Conservation (phyloP, 2,888 invertebrate genomes). For the Drosophila prostipennis region DNA sequence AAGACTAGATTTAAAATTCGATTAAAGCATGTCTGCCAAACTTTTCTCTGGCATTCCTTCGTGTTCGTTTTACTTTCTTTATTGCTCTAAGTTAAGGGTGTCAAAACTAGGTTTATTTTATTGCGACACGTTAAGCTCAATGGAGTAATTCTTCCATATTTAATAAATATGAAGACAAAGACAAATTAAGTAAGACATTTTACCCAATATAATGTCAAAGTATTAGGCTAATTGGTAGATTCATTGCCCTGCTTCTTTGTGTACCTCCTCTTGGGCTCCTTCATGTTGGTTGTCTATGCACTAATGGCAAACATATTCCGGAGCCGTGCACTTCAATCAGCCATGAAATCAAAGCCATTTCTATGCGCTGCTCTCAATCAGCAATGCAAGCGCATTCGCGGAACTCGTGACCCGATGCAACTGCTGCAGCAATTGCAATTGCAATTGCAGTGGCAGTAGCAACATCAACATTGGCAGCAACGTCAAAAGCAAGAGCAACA, state of each 20-base stretch:
- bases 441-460: constrained; percentile 12
- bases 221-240: constrained; percentile 3
- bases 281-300: neutral
- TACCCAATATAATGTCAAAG: neutral
- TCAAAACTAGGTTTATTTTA: neutral
- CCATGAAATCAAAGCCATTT: constrained; percentile 44
- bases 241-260: neutral
- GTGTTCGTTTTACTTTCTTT: neutral
- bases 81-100: neutral
- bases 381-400: constrained; percentile 32
- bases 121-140: neutral
- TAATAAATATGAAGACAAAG: too few relatives aligned
- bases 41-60: neutral
- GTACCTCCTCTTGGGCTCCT: neutral
- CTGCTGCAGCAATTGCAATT: constrained; percentile 5
- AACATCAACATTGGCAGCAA: constrained; percentile 1
- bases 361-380: constrained; percentile 36
- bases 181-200: neutral
- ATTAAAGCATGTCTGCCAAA: neutral
- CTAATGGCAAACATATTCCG: constrained; percentile 3
- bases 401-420: constrained; percentile 28
- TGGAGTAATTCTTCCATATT: neutral
- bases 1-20: neutral
- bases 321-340: constrained; percentile 31
- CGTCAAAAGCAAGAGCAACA: constrained; percentile 2